Base-by-base conservation (phyloP, 2,888 invertebrate species). In the Brenthis ino region DNA sequence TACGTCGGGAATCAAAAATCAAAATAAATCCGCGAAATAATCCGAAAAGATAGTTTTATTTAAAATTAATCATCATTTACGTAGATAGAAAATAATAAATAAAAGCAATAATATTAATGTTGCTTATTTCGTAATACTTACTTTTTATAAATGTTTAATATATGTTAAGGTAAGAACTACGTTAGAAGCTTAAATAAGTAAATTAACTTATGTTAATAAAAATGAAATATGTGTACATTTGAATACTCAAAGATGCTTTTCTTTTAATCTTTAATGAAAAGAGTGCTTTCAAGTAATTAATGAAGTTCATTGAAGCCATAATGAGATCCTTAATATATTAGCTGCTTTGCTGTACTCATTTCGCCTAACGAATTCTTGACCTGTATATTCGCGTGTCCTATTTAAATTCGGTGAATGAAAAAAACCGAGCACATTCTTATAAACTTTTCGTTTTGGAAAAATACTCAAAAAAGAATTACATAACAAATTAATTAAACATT, bases 321-420 rank as follows among this genome's bases (percentile, higher is more conserved):
- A 70, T 60, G 47, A 70, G 64, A 60, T 58, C 43, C 56, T 68
- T 56, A 33, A 61, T 68, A 68, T 60, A 65, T 68, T 61, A 65
- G 61, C 47, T 56, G 55, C 43, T 56, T 56, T 14, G 37, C 28
- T 33, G 64, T 50, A 60, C 61, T 56, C 28, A 58, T 70, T 60
- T 47, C 37, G 55, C 33, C 65, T 67, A 16, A 63, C 63, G 50
- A 68, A 65, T 70, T 63, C 65, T 70, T 65, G 57, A 69, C 69
- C 69, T 60, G 48, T 64, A 54, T 63, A 64, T 63, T 16, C 50
- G 48, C 56, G 14, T 63, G 65, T 57, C 64, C 69, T 56, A 69
- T 61, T 69, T 66, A 28, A 53, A 56, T 69, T 69, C 37, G 24
- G 67, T 64, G 64, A 67, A 64, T 64, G 55, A 53, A 20, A 57